Evolutionary conservation across 2,113 vertebrate species (phyloP), one percentile per base, ranked within the genome.

Genomic region (Gobius niger): DNA sequence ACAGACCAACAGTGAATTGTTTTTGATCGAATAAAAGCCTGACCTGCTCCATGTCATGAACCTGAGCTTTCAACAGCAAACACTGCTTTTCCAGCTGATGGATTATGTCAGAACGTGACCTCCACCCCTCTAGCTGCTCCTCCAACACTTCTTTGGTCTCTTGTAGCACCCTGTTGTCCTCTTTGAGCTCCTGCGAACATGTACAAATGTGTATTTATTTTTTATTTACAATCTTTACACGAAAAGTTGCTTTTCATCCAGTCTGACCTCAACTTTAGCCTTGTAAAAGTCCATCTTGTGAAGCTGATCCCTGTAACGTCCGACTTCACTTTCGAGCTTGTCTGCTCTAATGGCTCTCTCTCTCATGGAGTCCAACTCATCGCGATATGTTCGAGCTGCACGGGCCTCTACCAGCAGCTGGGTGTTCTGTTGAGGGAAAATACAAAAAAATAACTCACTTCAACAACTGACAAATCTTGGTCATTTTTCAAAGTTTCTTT

Each of bases 261-360:
- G 44, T 47, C 44, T 7, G 83, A 98, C 98, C 96, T 99, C 98
- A 83, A 98, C 92, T 92, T 98, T 95, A 90, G 96, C 94, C 81
- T 94, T 98, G 92, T 96, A 98, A 89, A 98, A 98, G 85, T 99
- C 97, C 60, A 98, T 96, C 91, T 98, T 96, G 57, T 97, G 97
- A 41, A 99, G 93, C 44, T 94, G 94, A 77, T 99, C 98, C 72
- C 96, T 96, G 80, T 96, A 98, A 57, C 97, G 96, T 54, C 88
- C 90, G 83, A 98, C 93, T 90, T 98, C 97, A 41, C 96, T 99
- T 92, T 99, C 97, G 89, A 99, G 95, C 84, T 98, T 99, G 90
- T 99, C 98, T 0, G 97, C 95, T 41, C 95, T 93, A 60, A 98
- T 88, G 13, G 98, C 96, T 82, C 97, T 95, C 87, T 99, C 98